Evolutionary conservation across 2,888 invertebrate genomes (phyloP).

Genomic region (Anthrax anthrax): DNA sequence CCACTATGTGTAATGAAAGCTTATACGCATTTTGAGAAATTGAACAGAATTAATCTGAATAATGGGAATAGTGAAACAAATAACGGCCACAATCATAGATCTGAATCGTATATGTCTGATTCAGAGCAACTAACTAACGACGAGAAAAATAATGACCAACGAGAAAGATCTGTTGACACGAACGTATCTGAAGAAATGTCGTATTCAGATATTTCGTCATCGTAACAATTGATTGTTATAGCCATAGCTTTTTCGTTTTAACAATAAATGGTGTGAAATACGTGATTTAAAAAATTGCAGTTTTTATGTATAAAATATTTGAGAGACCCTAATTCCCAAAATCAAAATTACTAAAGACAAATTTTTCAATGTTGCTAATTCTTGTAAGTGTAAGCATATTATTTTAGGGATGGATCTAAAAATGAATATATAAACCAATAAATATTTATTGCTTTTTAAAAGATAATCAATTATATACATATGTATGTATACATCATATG

Average conservation of each 20-base stretch:
- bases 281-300: too few relatives aligned
- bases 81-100: neutral
- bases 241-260: neutral
- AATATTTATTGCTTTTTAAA: too few relatives aligned
- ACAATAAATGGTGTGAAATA: too few relatives aligned
- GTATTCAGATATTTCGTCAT: neutral
- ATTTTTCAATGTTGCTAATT: too few relatives aligned
- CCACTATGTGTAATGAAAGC: conserved; percentile 45
- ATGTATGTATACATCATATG: too few relatives aligned
- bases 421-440: too few relatives aligned
- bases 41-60: neutral
- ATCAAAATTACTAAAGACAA: too few relatives aligned
- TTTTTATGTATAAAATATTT: too few relatives aligned
- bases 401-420: too few relatives aligned
- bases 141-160: neutral
- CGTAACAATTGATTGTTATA: conserved; percentile 3
- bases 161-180: neutral
- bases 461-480: too few relatives aligned
- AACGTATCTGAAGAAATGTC: conserved; percentile 1
- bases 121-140: neutral
- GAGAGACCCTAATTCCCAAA: too few relatives aligned
- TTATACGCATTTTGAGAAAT: conserved; percentile 31
- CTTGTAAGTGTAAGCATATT: too few relatives aligned
- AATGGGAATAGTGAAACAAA: neutral
- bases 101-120: neutral